Percentiles rank a stretch among this genome's conserved stretches.
These are phyloP conservation scores for Galeopterus variegatus DNA, from an alignment of 2,113 vertebrate genomes.

Conservation along the genomic window DNA sequence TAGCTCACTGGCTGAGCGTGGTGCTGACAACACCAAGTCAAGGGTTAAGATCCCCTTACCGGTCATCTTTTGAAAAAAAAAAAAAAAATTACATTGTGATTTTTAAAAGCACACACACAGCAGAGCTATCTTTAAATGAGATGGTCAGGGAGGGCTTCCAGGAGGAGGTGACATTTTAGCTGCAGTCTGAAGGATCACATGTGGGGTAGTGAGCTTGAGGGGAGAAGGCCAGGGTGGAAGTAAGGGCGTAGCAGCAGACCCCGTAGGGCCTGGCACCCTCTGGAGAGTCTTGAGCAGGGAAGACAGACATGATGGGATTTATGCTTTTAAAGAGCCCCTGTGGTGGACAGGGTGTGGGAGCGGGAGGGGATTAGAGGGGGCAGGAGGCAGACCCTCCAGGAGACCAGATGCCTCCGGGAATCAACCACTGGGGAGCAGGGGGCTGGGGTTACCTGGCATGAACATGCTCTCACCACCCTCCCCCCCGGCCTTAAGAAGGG, in stretches of 20 bases:
- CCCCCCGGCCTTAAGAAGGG: neutral
- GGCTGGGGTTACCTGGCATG: rapidly evolving
- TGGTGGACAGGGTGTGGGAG: no score
- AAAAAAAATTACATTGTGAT: neutral
- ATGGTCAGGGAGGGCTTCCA: neutral
- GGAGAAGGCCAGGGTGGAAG: rapidly evolving
- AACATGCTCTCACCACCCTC: no score
- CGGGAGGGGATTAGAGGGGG: no score
- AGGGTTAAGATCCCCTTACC: no score
- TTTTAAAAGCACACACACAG: neutral
- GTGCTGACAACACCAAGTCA: no score
- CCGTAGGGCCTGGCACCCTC: neutral
- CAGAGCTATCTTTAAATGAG: neutral
- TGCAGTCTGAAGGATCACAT: neutral
- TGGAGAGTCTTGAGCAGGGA: neutral
- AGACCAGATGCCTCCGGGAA: neutral
- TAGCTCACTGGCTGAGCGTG: no score
- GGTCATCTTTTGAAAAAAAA: no score
- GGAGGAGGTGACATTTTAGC: neutral
- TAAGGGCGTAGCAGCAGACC: neutral
- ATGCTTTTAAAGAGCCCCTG: neutral
- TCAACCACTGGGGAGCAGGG: neutral
- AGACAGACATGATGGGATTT: neutral
- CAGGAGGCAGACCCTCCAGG: neutral
- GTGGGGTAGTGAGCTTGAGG: neutral